Conservation (phyloP, 1,140 invertebrate species). For the Lycorma delicatula region DNA sequence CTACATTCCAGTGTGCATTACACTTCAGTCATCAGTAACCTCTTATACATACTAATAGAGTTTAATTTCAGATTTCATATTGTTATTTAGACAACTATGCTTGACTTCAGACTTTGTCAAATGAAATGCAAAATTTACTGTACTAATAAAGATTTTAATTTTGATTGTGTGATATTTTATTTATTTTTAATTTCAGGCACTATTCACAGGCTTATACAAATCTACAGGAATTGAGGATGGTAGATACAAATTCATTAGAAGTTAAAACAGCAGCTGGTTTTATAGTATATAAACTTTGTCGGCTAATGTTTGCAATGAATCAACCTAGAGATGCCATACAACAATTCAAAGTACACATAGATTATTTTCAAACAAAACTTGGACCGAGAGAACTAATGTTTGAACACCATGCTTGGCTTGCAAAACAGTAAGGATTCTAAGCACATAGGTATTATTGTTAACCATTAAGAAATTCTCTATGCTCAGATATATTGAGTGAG, state of each 20-base stretch:
- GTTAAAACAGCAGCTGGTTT: slow-evolving; percentile 91
- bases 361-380: slow-evolving; percentile 70
- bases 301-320: slow-evolving; percentile 78
- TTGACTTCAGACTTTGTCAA: too few relatives aligned
- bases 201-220: slow-evolving; percentile 89
- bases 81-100: too few relatives aligned
- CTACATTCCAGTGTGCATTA: too few relatives aligned
- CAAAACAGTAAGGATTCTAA: slow-evolving; percentile 72
- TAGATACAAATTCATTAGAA: slow-evolving; percentile 86
- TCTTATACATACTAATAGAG: too few relatives aligned
- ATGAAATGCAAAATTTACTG: too few relatives aligned
- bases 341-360: slow-evolving; percentile 85
- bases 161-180: too few relatives aligned
- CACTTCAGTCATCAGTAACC: too few relatives aligned
- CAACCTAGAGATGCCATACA: slow-evolving; percentile 86
- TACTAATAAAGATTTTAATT: too few relatives aligned
- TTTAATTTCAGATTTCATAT: too few relatives aligned
- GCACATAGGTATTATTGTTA: too few relatives aligned
- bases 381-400: slow-evolving; percentile 77
- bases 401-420: slow-evolving; percentile 94
- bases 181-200: slow-evolving; percentile 51
- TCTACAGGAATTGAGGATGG: slow-evolving; percentile 75
- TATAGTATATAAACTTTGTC: slow-evolving; percentile 92
- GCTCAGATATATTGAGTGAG: too few relatives aligned
- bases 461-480: too few relatives aligned